Percentiles rank a stretch among this genome's conserved stretches.
phyloP scores from a whole-genome alignment of 1,140 invertebrate species.

The Pseudomyrmex pallidus region DNA sequence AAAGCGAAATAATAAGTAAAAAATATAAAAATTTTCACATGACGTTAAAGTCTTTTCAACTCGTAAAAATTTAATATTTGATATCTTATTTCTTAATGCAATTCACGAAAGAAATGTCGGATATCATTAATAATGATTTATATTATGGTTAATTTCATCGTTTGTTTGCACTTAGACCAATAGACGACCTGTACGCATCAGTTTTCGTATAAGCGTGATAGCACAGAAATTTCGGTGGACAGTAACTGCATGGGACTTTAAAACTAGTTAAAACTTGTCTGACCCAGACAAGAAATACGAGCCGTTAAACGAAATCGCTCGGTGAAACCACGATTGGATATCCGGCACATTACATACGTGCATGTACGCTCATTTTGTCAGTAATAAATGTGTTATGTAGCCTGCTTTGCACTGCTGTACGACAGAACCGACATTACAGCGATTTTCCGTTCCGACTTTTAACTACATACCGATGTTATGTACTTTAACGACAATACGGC shows the following conservation, averaged over 20 bases:
- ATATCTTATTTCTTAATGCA: background rate
- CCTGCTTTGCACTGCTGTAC: background rate
- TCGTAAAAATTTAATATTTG: background rate
- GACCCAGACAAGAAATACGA: constrained; percentile 45
- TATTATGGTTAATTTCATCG: background rate
- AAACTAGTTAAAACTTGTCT: constrained; percentile 45
- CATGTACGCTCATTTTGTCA: constrained; percentile 30
- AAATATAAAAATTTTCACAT: background rate
- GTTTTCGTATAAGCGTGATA: constrained; percentile 46
- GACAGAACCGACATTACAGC: background rate
- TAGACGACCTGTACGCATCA: constrained; percentile 31
- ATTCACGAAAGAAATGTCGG: too few species aligned
- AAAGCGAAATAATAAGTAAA: background rate
- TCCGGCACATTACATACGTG: background rate
- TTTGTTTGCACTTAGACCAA: constrained; percentile 11
- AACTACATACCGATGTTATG: constrained; percentile 3
- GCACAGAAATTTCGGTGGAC: constrained; percentile 31
- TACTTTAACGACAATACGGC: constrained; percentile 1
- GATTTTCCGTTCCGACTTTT: constrained; percentile 24
- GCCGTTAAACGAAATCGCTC: constrained; percentile 51
- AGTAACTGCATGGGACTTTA: constrained; percentile 50
- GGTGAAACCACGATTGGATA: constrained; percentile 14
- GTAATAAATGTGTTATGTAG: constrained; percentile 3
- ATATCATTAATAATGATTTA: background rate
- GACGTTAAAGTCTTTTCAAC: background rate